These are phyloP conservation scores for Crotalus viridis DNA, from an alignment of 2,113 vertebrate genomes.

Conservation along the genomic window DNA sequence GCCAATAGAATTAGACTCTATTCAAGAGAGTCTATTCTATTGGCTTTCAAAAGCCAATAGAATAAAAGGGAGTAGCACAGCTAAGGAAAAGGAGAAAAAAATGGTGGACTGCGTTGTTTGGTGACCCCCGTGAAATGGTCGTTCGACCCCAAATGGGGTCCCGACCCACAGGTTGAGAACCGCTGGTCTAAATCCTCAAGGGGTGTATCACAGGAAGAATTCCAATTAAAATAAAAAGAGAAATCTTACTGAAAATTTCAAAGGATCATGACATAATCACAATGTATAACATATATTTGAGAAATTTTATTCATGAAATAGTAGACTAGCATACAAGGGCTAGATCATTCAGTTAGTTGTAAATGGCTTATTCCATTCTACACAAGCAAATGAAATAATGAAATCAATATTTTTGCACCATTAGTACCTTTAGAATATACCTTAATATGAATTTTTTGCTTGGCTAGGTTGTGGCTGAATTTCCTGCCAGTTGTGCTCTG, in stretches of 20 bases:
- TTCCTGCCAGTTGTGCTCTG: neutral
- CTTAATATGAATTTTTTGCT: neutral
- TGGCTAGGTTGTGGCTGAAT: neutral
- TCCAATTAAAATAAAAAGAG: neutral
- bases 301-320: neutral
- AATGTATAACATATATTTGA: neutral
- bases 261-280: neutral
- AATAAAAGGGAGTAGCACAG: too few species aligned
- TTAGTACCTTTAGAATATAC: neutral
- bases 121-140: too few species aligned
- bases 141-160: too few species aligned
- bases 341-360: neutral
- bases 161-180: too few species aligned
- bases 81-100: too few species aligned
- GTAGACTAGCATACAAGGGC: neutral
- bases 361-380: neutral
- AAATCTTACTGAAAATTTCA: neutral
- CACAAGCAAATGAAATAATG: neutral
- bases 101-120: too few species aligned
- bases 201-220: neutral
- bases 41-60: too few species aligned
- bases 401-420: neutral
- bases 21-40: too few species aligned
- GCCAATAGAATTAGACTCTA: too few species aligned
- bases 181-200: neutral